phyloP scores from a whole-genome alignment of 2,888 invertebrate genomes.

The Gymnoscelis rufifasciata region DNA sequence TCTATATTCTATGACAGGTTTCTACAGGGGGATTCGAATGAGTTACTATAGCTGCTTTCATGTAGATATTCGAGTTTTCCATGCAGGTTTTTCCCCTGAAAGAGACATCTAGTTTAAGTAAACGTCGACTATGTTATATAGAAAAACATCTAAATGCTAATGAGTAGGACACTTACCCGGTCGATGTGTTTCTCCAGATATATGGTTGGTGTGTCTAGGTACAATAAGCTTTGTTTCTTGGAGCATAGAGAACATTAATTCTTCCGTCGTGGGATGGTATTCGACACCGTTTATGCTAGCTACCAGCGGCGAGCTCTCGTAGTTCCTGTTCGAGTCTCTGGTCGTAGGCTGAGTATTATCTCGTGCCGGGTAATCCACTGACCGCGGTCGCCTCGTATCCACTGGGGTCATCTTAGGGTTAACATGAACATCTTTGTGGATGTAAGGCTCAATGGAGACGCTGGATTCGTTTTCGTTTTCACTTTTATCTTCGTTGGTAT shows the following conservation, averaged over 20 bases:
- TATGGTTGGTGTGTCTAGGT: constrained; percentile 58
- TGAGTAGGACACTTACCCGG: constrained; percentile 45
- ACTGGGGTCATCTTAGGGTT: constrained; percentile 78
- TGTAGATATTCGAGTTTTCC: constrained; percentile 77
- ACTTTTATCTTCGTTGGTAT: constrained; percentile 43
- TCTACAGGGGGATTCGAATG: constrained; percentile 39
- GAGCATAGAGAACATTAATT: constrained; percentile 70
- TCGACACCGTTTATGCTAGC: constrained; percentile 71
- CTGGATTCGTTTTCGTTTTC: constrained; percentile 57
- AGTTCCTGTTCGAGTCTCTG: constrained; percentile 55
- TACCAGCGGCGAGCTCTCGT: constrained; percentile 67
- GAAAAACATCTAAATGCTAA: background rate
- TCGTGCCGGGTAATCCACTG: constrained; percentile 57
- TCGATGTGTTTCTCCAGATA: constrained; percentile 63
- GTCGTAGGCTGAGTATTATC: constrained; percentile 33
- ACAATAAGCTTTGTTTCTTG: constrained; percentile 70
- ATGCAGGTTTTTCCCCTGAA: constrained; percentile 70
- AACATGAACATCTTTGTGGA: constrained; percentile 74
- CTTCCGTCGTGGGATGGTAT: constrained; percentile 71
- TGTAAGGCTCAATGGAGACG: constrained; percentile 59
- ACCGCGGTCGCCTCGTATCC: constrained; percentile 61
- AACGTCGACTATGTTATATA: constrained; percentile 5
- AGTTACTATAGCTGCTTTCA: constrained; percentile 50
- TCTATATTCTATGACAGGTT: constrained; percentile 45
- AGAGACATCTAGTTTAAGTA: constrained; percentile 26